phyloP scores from a whole-genome alignment of 2,797 vertebrate species.

The Alauda arvensis region DNA sequence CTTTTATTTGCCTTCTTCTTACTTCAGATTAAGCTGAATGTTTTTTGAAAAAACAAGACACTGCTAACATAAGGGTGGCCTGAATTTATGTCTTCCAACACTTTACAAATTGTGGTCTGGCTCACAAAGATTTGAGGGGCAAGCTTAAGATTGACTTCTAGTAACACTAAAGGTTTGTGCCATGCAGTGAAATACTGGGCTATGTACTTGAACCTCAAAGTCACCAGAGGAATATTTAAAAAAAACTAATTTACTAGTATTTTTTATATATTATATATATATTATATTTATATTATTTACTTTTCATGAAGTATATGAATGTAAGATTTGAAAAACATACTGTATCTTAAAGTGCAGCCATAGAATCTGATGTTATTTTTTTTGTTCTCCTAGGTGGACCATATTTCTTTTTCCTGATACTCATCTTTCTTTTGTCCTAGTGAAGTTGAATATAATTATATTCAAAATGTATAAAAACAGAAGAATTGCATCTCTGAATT shows the following conservation, averaged over 20 bases:
- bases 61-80: fast-evolving
- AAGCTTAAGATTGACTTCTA: not conserved
- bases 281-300: too few species aligned
- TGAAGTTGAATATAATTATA: not conserved
- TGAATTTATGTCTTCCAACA: not conserved
- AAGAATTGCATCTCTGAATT: not conserved
- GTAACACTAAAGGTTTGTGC: not conserved
- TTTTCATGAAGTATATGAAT: not conserved
- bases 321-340: not conserved
- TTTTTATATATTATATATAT: too few species aligned
- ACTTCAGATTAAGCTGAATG: not conserved
- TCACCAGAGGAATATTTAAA: not conserved
- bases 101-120: not conserved
- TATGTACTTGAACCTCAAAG: not conserved
- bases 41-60: not conserved
- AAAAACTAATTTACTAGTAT: not conserved
- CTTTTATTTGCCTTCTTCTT: not conserved
- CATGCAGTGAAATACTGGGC: not conserved
- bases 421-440: not conserved
- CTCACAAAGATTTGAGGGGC: not conserved
- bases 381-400: not conserved
- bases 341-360: not conserved
- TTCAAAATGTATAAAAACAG: not conserved
- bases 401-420: not conserved
- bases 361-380: not conserved